Conservation (phyloP, 2,113 vertebrate genomes). For the Aptenodytes forsteri region DNA sequence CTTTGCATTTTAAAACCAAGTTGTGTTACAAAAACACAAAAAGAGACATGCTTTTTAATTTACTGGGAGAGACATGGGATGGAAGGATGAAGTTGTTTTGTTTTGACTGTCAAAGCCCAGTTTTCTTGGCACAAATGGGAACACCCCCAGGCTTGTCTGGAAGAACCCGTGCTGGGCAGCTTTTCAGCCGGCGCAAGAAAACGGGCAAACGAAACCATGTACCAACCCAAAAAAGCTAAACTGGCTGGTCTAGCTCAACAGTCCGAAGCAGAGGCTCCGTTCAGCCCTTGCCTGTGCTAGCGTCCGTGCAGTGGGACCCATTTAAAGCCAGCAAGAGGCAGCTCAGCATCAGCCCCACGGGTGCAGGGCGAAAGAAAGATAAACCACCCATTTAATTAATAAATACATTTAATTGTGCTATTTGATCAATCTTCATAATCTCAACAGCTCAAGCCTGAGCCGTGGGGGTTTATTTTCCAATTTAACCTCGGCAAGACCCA, state of each 20-base stretch:
- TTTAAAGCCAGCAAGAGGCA: neutral
- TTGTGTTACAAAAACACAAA: rapidly evolving
- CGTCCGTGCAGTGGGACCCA: rapidly evolving
- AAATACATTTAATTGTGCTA: neutral
- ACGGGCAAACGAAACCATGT: rapidly evolving
- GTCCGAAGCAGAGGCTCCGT: neutral
- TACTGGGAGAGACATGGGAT: neutral
- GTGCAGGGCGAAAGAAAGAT: neutral
- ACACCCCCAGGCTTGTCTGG: neutral
- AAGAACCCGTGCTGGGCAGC: neutral
- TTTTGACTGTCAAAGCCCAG: neutral
- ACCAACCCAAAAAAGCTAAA: neutral
- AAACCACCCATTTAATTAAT: neutral
- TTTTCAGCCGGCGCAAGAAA: neutral
- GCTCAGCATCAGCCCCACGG: rapidly evolving
- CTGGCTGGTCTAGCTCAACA: neutral
- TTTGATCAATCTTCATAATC: neutral
- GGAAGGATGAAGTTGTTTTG: neutral
- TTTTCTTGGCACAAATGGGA: neutral
- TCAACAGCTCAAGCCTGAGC: neutral
- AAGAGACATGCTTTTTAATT: neutral
- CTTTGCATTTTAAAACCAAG: neutral
- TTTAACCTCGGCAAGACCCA: neutral
- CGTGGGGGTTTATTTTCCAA: neutral
- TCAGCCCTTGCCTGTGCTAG: neutral